phyloP scores from a whole-genome alignment of 1,140 invertebrate species.

The Leptinotarsa lineolata region DNA sequence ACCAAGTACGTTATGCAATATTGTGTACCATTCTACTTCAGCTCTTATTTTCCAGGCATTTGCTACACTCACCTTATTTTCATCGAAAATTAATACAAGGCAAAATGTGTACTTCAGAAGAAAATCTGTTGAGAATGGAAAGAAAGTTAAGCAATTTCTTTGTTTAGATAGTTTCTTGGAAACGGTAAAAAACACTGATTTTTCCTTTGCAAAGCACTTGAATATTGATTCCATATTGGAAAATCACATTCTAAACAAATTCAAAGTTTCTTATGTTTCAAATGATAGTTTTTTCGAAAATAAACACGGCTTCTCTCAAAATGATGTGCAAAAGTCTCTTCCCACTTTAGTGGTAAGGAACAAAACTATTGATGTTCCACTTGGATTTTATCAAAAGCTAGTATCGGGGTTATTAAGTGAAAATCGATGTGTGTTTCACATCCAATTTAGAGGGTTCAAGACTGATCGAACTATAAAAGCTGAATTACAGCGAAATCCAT shows the following conservation, averaged over 20 bases:
- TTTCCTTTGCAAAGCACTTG: conserved; percentile 48
- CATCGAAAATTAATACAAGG: conserved; percentile 51
- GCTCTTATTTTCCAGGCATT: conserved; percentile 22
- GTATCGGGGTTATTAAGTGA: conserved; percentile 40
- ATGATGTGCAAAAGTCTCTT: conserved; percentile 38
- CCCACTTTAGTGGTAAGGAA: conserved; percentile 48
- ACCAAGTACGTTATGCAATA: conserved; percentile 48
- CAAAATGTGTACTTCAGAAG: conserved; percentile 52
- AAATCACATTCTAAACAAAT: conserved; percentile 49
- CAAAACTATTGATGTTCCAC: conserved; percentile 37
- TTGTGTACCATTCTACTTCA: conserved; percentile 4
- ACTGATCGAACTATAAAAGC: conserved; percentile 71
- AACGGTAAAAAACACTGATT: conserved; percentile 50
- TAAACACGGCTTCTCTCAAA: conserved; percentile 51
- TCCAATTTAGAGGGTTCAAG: conserved; percentile 72
- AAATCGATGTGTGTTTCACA: conserved; percentile 57
- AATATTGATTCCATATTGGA: conserved; percentile 44
- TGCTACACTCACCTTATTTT: conserved; percentile 43
- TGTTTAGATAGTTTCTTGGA: conserved; percentile 54
- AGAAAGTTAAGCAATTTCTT: conserved; percentile 40
- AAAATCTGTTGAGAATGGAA: conserved; percentile 42
- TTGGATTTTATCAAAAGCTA: conserved; percentile 47
- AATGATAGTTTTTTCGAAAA: conserved; percentile 54
- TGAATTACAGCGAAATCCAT: conserved; percentile 72
- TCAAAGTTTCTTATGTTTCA: conserved; percentile 51